Conservation (phyloP, 2,888 invertebrate genomes). For the Lithodes maja region DNA sequence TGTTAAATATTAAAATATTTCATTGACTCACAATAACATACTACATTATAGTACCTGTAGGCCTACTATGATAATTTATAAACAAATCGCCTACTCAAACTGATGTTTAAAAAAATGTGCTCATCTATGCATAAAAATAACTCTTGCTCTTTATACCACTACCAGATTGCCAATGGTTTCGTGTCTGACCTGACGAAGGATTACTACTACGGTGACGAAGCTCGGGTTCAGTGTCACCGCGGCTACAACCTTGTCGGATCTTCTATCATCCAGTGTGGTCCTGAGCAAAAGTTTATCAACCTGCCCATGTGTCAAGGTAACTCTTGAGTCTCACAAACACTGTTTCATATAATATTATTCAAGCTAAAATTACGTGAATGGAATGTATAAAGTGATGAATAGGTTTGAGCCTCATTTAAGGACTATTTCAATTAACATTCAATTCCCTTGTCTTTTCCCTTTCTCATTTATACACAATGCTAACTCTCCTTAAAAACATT, state of each 20-base stretch:
- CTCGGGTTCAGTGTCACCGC: slow-evolving; percentile 91
- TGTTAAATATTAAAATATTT: too few relatives aligned
- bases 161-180: slow-evolving; percentile 87
- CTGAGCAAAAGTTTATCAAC: slow-evolving; percentile 87
- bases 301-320: slow-evolving; percentile 89
- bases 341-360: not conserved
- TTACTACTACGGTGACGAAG: slow-evolving; percentile 92
- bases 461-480: not conserved
- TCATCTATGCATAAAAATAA: too few relatives aligned
- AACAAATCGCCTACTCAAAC: too few relatives aligned
- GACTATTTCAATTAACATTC: not conserved
- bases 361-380: not conserved
- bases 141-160: too few relatives aligned
- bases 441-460: not conserved
- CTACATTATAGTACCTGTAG: too few relatives aligned
- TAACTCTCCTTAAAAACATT: too few relatives aligned
- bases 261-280: slow-evolving; percentile 88
- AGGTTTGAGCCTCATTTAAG: too few relatives aligned
- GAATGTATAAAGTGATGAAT: too few relatives aligned
- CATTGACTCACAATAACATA: too few relatives aligned
- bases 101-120: too few relatives aligned
- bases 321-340: not conserved
- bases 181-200: slow-evolving; percentile 85
- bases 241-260: slow-evolving; percentile 89
- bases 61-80: too few relatives aligned